Conservation (phyloP, 2,888 invertebrate genomes). For the Biston betularia region DNA sequence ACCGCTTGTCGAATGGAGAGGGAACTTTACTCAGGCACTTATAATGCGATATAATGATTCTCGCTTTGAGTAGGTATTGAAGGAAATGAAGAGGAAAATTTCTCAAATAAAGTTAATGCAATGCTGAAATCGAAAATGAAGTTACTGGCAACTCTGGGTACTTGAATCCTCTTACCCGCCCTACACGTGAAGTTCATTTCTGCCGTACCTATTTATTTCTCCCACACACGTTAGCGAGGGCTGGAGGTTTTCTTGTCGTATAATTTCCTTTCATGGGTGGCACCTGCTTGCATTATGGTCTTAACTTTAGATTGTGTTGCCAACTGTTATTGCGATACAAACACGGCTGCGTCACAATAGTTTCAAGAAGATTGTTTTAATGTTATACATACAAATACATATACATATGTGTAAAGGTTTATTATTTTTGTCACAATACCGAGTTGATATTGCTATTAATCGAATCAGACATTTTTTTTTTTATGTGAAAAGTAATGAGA, state of each 20-base stretch:
- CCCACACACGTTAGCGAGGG: constrained; percentile 3
- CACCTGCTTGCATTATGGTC: constrained; percentile 11
- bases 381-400: neutral
- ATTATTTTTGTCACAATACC: too few species aligned
- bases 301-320: constrained; percentile 14
- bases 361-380: neutral
- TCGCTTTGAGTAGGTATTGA: constrained; percentile 50
- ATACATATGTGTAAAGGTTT: too few species aligned
- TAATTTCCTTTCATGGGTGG: constrained; percentile 15
- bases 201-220: constrained; percentile 7
- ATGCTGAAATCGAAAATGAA: constrained; percentile 21
- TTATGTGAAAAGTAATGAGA: too few species aligned
- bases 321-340: constrained; percentile 6
- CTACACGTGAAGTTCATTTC: constrained; percentile 13
- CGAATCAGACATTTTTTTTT: too few species aligned
- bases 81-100: constrained; percentile 43
- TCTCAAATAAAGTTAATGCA: constrained; percentile 29
- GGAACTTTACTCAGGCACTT: constrained; percentile 56
- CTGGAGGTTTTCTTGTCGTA: constrained; percentile 15
- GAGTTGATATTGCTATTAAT: too few species aligned
- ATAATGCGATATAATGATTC: constrained; percentile 54
- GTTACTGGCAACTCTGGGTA: constrained; percentile 19
- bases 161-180: constrained; percentile 13
- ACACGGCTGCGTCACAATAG: neutral
- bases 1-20: constrained; percentile 52